These are phyloP conservation scores for Hyposoter didymator DNA, from an alignment of 2,888 invertebrate genomes.

Conservation along the genomic window DNA sequence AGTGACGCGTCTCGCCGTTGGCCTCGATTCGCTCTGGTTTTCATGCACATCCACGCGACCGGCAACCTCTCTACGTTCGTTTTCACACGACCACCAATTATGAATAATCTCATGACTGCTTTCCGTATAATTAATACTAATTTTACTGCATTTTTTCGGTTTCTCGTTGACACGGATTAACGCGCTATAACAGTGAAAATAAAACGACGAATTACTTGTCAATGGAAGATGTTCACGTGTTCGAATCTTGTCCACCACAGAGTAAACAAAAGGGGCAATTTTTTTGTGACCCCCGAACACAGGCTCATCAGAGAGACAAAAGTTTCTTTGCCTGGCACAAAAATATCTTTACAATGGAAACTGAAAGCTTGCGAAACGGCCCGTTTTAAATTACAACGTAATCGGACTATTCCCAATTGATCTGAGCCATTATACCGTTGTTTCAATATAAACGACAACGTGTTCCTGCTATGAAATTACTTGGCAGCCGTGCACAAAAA, in stretches of 20 bases:
- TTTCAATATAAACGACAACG: not conserved
- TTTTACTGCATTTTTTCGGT: not conserved
- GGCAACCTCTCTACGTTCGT: constrained; percentile 22
- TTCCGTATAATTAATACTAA: not conserved
- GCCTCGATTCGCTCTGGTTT: constrained; percentile 44
- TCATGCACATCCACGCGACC: constrained; percentile 50
- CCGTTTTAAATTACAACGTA: not conserved
- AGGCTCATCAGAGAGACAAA: not conserved
- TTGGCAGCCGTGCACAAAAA: not conserved
- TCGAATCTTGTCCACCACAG: not conserved
- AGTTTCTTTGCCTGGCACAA: not conserved
- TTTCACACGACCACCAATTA: constrained; percentile 23
- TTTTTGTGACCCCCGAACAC: not conserved
- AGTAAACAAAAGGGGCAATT: not conserved
- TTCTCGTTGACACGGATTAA: constrained; percentile 6
- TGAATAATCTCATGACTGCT: not conserved
- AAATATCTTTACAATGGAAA: not conserved
- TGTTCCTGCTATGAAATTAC: not conserved
- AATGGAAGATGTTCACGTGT: too few species aligned
- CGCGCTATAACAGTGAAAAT: not conserved
- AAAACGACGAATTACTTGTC: not conserved
- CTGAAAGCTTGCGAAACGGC: not conserved
- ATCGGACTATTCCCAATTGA: constrained; percentile 8
- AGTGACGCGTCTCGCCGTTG: constrained; percentile 52
- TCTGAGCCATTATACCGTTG: not conserved